phyloP scores from a whole-genome alignment of 1,140 invertebrate species.

The Trichomalopsis sarcophagae region DNA sequence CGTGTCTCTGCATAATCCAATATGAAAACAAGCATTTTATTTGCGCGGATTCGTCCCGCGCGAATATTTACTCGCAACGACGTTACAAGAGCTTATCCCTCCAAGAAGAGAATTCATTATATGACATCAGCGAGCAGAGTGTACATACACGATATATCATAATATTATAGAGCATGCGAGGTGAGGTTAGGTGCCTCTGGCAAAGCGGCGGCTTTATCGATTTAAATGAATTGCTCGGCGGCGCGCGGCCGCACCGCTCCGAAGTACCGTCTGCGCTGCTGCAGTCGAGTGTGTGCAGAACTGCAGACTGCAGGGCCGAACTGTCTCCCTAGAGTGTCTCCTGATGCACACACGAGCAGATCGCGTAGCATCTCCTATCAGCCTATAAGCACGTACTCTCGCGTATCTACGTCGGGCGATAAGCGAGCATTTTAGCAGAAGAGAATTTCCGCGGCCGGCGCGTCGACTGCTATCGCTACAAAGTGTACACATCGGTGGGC shows the following conservation, averaged over 20 bases:
- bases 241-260: conserved; percentile 55
- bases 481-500: no score
- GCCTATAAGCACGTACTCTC: no score
- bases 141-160: no score
- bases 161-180: neutral
- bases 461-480: neutral
- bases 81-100: no score
- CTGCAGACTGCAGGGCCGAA: neutral
- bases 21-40: no score
- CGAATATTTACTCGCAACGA: no score
- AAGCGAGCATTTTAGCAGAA: neutral
- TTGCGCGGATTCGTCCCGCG: no score
- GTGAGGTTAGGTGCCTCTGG: conserved; percentile 52
- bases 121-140: neutral
- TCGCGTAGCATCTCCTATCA: no score
- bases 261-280: conserved; percentile 45
- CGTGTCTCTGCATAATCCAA: no score
- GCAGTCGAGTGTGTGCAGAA: neutral
- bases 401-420: neutral
- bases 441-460: neutral
- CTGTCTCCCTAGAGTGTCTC: neutral
- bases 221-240: conserved; percentile 72
- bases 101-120: no score
- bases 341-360: no score
- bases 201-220: conserved; percentile 71